Conservation (phyloP, 2,888 invertebrate species). For the Gari tellinella region DNA sequence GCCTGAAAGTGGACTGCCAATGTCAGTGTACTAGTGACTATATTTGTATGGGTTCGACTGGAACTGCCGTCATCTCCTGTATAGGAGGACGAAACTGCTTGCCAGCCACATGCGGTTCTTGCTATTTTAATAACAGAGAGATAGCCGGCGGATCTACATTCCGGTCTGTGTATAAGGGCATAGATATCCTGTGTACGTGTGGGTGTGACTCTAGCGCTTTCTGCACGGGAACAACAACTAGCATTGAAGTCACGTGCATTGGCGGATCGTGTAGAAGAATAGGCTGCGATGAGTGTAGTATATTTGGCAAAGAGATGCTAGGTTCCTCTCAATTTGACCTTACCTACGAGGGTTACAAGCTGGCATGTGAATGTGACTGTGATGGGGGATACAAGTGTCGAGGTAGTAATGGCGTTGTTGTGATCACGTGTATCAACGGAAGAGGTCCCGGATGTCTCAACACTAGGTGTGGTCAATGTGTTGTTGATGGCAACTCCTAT, state of each 20-base stretch:
- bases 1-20: conserved; percentile 39
- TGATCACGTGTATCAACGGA: conserved; percentile 35
- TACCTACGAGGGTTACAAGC: conserved; percentile 30
- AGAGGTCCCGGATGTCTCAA: conserved; percentile 36
- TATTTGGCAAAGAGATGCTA: conserved; percentile 43
- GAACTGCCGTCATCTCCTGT: conserved; percentile 29
- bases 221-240: conserved; percentile 14
- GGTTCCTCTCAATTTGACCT: conserved; percentile 43
- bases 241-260: conserved; percentile 23
- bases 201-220: conserved; percentile 34
- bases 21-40: conserved; percentile 52
- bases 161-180: conserved; percentile 47
- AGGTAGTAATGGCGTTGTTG: conserved; percentile 17
- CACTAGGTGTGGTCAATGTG: conserved; percentile 30
- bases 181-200: conserved; percentile 28
- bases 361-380: conserved; percentile 51
- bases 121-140: conserved; percentile 17
- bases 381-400: conserved; percentile 47
- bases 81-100: conserved; percentile 50
- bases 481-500: conserved; percentile 22
- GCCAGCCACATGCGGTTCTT: conserved; percentile 30
- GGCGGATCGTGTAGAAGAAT: conserved; percentile 37
- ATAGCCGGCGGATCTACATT: conserved; percentile 30
- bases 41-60: conserved; percentile 36
- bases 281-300: conserved; percentile 44